A percentile compares a stretch with the other conserved stretches of the same genome.
Evolutionary conservation across 2,888 invertebrate genomes (phyloP).

Genomic region (Lamproptera curius): DNA sequence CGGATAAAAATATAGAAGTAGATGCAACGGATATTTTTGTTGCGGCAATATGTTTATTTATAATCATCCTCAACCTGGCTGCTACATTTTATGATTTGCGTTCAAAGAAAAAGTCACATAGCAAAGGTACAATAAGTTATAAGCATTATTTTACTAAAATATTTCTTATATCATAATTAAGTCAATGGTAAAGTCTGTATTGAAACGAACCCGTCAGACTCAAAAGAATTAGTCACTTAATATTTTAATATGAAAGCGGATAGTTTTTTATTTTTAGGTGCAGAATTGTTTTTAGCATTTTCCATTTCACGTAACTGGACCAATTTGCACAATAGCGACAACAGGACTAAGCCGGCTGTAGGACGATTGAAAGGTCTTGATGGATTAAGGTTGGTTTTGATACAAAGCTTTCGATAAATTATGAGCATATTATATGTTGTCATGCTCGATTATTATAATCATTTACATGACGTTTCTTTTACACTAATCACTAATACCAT

Average conservation of each 20-base stretch:
- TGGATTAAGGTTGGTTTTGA: constrained; percentile 33
- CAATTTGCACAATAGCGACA: constrained; percentile 15
- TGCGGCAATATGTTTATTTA: neutral
- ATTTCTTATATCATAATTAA: no score
- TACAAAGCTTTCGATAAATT: no score
- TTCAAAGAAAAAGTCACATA: neutral
- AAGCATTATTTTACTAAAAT: no score
- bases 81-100: constrained; percentile 4
- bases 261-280: constrained; percentile 10
- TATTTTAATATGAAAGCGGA: no score
- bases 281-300: constrained; percentile 33
- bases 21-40: constrained; percentile 6
- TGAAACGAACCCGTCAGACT: no score
- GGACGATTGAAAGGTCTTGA: constrained; percentile 30
- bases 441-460: no score
- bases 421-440: no score
- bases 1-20: constrained; percentile 3
- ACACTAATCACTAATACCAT: no score
- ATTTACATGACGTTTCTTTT: no score
- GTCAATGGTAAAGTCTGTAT: no score
- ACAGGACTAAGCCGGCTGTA: constrained; percentile 16
- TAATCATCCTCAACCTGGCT: constrained; percentile 1
- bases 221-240: no score
- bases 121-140: constrained; percentile 1
- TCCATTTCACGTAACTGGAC: constrained; percentile 39